These are phyloP conservation scores for Embidobia sp. DNA, from an alignment of 2,888 invertebrate species.

Conservation along the genomic window DNA sequence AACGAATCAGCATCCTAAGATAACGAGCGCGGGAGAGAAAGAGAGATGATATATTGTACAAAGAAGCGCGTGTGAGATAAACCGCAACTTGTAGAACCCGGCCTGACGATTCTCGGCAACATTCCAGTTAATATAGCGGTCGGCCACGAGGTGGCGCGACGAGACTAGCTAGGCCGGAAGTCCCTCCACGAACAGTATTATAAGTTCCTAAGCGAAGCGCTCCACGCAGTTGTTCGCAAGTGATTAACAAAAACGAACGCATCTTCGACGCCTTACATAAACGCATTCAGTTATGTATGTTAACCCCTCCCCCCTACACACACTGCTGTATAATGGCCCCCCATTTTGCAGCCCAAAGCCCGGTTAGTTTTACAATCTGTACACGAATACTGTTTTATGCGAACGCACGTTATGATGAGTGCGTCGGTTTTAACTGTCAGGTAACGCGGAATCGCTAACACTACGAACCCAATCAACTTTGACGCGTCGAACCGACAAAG, in stretches of 20 bases:
- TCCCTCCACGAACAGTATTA: conserved; percentile 78
- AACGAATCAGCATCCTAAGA: conserved; percentile 32
- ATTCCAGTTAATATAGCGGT: conserved; percentile 35
- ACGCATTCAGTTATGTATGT: conserved; percentile 42
- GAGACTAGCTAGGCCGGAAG: conserved; percentile 63
- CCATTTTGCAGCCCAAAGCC: too few relatives aligned
- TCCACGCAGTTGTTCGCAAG: conserved; percentile 50
- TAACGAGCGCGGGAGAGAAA: conserved; percentile 9
- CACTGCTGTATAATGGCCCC: too few relatives aligned
- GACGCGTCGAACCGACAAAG: too few relatives aligned
- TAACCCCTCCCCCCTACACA: too few relatives aligned
- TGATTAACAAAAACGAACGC: conserved; percentile 31
- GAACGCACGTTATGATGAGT: too few relatives aligned
- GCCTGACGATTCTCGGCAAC: conserved; percentile 24
- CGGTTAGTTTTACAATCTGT: too few relatives aligned
- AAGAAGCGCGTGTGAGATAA: conserved; percentile 9
- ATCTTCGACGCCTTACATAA: conserved; percentile 37
- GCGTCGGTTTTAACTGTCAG: too few relatives aligned
- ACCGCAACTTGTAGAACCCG: not conserved
- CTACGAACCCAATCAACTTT: too few relatives aligned
- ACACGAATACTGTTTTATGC: too few relatives aligned
- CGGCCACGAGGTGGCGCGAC: not conserved
- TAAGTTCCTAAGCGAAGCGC: conserved; percentile 76
- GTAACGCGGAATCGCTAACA: too few relatives aligned
- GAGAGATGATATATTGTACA: conserved; percentile 15